Base-by-base conservation (phyloP, 2,797 vertebrate species). In the Phataginus tricuspis region DNA sequence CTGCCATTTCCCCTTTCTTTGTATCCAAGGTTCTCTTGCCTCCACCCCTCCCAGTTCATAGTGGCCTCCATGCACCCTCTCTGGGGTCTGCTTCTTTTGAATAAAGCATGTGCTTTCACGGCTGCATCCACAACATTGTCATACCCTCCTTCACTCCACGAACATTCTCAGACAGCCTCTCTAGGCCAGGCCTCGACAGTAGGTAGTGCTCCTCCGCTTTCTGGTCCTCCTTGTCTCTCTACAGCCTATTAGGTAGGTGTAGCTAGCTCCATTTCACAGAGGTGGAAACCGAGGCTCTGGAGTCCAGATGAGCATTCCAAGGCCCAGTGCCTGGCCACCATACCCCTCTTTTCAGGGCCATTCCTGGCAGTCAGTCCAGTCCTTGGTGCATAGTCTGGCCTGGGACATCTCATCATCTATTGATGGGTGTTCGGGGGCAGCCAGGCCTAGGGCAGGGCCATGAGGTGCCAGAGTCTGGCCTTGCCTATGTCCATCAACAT, bases 261-360 rank as follows among this genome's bases (percentile, higher is more conserved):
- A 55, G 61, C 72, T 66, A 23, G 66, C 64, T 82, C 75, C 84
- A 61, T 86, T 86, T 71, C 74, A 77, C 96, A 61, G 89, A 92
- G 15, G 61, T 9, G 57, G 83, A 83, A 85, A 86, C 39, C 19
- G 85, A 96, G 83, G 51, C 34, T 59, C 69, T 21, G 19, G 29
- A 39, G 10, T 34, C 29, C 31, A 7, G 25, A 7, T 2, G 49
- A 63, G 51, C 18, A 12, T 9, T 34, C 85, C 25, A 10, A 51
- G 68, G 19, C 49, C 31, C 75, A 14, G 45, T 0, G 5, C 68
- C 51, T 5, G 34, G 37, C 6, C 31, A 8, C 61, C 19, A 5
- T 0, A 7, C 19, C 29, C 31, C 25, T 45, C 10, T 61, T 55
- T 16, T 29, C 19, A 10, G 53, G 23, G n/a, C n/a, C 86, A 18